Base-by-base conservation (phyloP, 2,797 vertebrate species). In the Amphiprion clarkii region DNA sequence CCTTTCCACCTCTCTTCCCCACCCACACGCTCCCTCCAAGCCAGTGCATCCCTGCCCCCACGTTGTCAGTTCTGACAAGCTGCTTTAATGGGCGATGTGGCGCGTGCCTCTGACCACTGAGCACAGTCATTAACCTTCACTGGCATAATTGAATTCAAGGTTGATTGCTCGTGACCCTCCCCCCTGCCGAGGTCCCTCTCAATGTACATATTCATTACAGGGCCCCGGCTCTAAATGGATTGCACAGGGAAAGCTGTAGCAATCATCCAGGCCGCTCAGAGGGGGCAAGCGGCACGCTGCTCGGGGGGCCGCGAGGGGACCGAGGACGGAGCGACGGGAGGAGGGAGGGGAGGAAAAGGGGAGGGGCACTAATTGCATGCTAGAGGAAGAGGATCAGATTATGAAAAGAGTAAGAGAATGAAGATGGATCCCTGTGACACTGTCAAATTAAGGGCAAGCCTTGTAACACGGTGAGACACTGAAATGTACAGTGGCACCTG, bases 131-230 rank as follows among this genome's bases (percentile, higher is more conserved):
- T 99, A 99, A 99, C 97, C 97, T 99, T 99, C 97, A 97, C 97
- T 97, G 94, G 89, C 92, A 88, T 99, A 99, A 99, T 99, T 99
- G 97, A 99, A 99, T 99, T 98, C 97, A 98, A 99, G 97, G 98
- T 99, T 99, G 98, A 99, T 99, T 99, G 98, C 98, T 96, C 96
- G 91, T 97, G 98, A 99, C 97, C 98, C 96, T 94, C 95, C 94
- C 95, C 88, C 83, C 84, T 76, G 76, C 89, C 79, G 93, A 94
- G 96, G 97, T 93, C 97, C 95, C 95, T 95, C 96, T 94, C 94
- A 96, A 98, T 97, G 98, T 99, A 99, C 97, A 99, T 99, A 99
- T 98, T 99, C 97, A 99, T 99, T 99, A 99, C 87, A 87, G 92
- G 93, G 93, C 88, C 88, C 87, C 86, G 54, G 79, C 87, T 91